Evolutionary conservation across 2,888 invertebrate genomes (phyloP), one percentile per base, ranked within the genome.

Genomic region (Camponotus fellah): DNA sequence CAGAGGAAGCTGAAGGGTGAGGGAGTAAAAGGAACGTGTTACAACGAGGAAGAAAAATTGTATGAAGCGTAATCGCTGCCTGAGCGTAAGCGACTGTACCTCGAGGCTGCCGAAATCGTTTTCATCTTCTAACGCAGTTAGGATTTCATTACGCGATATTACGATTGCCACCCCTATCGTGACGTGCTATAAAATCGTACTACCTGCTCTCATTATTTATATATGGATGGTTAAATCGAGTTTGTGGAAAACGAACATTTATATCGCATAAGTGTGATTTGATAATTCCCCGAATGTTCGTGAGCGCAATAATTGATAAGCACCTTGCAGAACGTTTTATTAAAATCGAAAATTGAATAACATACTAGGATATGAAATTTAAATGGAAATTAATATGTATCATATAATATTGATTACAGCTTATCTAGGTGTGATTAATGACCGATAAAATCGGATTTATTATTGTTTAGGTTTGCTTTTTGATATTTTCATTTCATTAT

Each of bases 111-210:
- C 64, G 69, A 81, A 66, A 82, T 82, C 81, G 68, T 69, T 85
- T 83, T 83, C 75, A 74, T 82, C 79, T 46, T 56, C 76, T 74
- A 83, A 82, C 82, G 77, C 66, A 66, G 71, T 83, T 87, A 66
- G 82, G 85, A 87, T 85, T 87, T 87, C 87, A 87, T 87, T 87
- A 87, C 74, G 65, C 64, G 69, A 87, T 83, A 87, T 87, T 84
- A 87, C 85, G 85, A 85, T 84, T 79, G 80, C 76, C 82, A 49
- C 46, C 32, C 64, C 66, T 40, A 80, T 82, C 64, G 76, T 88
- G 80, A 77, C 75, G 65, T 79, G 69, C 76, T 74, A 85, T 85
- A 82, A 85, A 88, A 88, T 82, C 65, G 80, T 56, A 46, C 66
- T 34, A 53, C 32, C 32, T 82, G 53, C 64, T 85, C 56, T 86